Evolutionary conservation across 2,113 vertebrate species (phyloP).

Genomic region (Fregetta grallaria): DNA sequence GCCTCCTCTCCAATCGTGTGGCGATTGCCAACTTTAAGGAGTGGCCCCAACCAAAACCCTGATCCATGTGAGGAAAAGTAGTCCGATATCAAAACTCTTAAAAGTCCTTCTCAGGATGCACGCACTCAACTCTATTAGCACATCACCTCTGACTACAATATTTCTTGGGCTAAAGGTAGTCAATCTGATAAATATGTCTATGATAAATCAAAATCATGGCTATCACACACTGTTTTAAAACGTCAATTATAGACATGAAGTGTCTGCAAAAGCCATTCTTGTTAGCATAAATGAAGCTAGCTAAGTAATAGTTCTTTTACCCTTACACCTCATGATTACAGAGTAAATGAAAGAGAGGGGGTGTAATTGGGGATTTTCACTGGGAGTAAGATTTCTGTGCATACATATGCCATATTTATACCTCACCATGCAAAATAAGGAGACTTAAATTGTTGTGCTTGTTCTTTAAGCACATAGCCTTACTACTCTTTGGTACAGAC

Average conservation of each 20-base stretch:
- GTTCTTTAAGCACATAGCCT: neutral
- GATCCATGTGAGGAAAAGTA: neutral
- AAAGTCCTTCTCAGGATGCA: neutral
- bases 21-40: neutral
- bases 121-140: neutral
- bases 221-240: neutral
- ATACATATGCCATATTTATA: neutral
- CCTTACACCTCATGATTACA: neutral
- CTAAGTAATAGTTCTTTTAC: neutral
- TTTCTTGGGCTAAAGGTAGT: neutral
- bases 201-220: neutral
- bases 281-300: neutral
- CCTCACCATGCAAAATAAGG: conserved; percentile 6
- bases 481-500: neutral
- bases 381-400: neutral
- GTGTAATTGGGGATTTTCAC: neutral
- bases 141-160: neutral
- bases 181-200: neutral
- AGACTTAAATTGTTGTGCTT: conserved; percentile 3
- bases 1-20: neutral
- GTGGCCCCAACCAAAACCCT: neutral
- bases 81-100: neutral
- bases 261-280: neutral
- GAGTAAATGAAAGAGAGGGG: neutral
- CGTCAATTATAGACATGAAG: neutral